These are phyloP conservation scores for Oikopleura dioica DNA, from an alignment of 23 tunicate genomes.

Conservation along the genomic window DNA sequence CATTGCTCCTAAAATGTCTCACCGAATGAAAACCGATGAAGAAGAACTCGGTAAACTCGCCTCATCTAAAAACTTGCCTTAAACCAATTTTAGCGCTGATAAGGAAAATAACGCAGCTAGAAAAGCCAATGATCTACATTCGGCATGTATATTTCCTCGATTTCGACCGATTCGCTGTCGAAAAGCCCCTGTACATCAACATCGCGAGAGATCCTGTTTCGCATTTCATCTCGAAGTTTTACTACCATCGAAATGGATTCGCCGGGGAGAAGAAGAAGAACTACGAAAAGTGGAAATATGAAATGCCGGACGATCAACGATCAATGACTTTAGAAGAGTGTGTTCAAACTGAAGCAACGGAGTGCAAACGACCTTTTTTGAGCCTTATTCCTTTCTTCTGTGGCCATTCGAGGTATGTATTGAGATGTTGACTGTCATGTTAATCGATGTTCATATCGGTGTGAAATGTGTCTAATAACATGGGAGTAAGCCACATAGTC, in stretches of 20 bases:
- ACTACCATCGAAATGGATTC: constrained; percentile 49
- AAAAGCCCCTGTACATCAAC: constrained; percentile 68
- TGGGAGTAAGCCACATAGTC: too few relatives aligned
- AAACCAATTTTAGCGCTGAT: neutral
- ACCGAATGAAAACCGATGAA: constrained; percentile 16
- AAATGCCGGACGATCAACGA: neutral
- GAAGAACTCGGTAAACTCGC: too few relatives aligned
- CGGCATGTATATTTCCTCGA: constrained; percentile 83
- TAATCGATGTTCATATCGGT: too few relatives aligned
- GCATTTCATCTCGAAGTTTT: constrained; percentile 66
- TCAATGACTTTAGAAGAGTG: neutral
- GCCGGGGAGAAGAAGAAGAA: neutral
- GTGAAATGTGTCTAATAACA: too few relatives aligned
- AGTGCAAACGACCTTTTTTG: neutral
- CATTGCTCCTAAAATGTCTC: constrained; percentile 7
- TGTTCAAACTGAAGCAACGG: neutral
- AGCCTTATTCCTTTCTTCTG: neutral
- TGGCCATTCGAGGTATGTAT: too few relatives aligned
- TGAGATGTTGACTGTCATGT: too few relatives aligned
- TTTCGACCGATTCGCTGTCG: constrained; percentile 27
- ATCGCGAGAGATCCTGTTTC: constrained; percentile 72
- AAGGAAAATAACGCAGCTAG: constrained; percentile 4
- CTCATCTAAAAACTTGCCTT: too few relatives aligned
- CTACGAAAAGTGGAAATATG: neutral
- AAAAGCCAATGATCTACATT: constrained; percentile 30